These are phyloP conservation scores for Rhagophthalmus giganteus DNA, from an alignment of 2,888 invertebrate genomes.

Conservation along the genomic window DNA sequence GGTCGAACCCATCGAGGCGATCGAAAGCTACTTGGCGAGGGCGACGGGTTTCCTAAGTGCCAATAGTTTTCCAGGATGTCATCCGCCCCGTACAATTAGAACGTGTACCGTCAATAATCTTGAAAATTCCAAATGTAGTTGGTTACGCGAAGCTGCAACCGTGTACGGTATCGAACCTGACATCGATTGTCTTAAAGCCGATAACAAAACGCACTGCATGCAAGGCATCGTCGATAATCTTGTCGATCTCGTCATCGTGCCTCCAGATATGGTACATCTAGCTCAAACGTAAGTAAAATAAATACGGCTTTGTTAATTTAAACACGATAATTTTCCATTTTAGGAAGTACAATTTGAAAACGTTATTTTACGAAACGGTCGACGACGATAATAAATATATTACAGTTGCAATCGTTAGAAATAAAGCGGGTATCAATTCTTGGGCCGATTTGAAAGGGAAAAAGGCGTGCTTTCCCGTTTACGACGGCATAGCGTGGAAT, in stretches of 20 bases:
- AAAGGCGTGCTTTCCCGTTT: constrained; percentile 79
- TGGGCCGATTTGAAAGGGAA: constrained; percentile 70
- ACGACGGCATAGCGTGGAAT: constrained; percentile 72
- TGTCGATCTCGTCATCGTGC: constrained; percentile 73
- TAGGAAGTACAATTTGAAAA: constrained; percentile 61
- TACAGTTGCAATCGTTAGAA: constrained; percentile 68
- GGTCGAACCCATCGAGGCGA: constrained; percentile 63
- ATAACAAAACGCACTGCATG: constrained; percentile 68
- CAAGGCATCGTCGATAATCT: constrained; percentile 63
- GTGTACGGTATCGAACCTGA: constrained; percentile 79
- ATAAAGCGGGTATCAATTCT: constrained; percentile 59
- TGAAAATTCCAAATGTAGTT: constrained; percentile 77
- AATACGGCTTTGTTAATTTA: constrained; percentile 44
- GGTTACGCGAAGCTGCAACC: constrained; percentile 73
- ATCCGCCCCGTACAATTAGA: constrained; percentile 63
- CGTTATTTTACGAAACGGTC: constrained; percentile 66
- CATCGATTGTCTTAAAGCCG: constrained; percentile 72
- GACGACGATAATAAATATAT: constrained; percentile 63
- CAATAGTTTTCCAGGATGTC: constrained; percentile 63
- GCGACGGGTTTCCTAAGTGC: constrained; percentile 66
- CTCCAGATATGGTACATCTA: constrained; percentile 70
- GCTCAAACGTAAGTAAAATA: constrained; percentile 63
- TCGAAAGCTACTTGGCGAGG: constrained; percentile 68
- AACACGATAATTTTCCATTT: constrained; percentile 46
- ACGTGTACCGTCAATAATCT: constrained; percentile 71